Percentiles rank a stretch among this genome's conserved stretches.
These are phyloP conservation scores for Zaprionus bogoriensis DNA, from an alignment of 2,888 invertebrate genomes.

Conservation along the genomic window DNA sequence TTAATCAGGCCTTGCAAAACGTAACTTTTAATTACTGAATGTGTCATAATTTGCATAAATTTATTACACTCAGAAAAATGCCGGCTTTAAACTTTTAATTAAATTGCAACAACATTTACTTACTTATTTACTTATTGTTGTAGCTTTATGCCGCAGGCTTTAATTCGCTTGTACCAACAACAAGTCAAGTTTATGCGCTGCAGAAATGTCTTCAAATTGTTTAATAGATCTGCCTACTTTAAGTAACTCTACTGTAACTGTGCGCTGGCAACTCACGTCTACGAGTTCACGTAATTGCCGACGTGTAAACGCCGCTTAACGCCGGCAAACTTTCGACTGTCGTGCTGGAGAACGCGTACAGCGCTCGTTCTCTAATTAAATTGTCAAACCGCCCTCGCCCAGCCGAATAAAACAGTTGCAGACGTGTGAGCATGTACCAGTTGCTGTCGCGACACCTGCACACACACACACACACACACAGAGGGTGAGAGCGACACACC, in stretches of 20 bases:
- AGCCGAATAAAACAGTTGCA: background rate
- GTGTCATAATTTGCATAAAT: constrained; percentile 69
- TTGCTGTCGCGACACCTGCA: constrained; percentile 33
- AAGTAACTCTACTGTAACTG: background rate
- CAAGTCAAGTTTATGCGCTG: background rate
- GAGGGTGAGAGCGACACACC: background rate
- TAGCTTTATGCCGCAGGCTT: constrained; percentile 16
- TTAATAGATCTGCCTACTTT: background rate
- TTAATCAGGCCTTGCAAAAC: constrained; percentile 20
- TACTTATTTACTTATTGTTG: constrained; percentile 9
- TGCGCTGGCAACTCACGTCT: background rate
- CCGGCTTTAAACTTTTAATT: constrained; percentile 70
- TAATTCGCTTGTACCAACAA: too few relatives aligned
- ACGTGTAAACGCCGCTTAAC: constrained; percentile 23
- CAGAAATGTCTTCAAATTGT: background rate
- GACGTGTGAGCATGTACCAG: constrained; percentile 45
- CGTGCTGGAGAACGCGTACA: constrained; percentile 17
- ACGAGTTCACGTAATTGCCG: constrained; percentile 1
- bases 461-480: constrained; percentile 7
- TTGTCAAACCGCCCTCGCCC: constrained; percentile 50
- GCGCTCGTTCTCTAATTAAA: constrained; percentile 65
- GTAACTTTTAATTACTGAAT: constrained; percentile 58
- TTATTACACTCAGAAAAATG: constrained; percentile 44
- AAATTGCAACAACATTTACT: constrained; percentile 57
- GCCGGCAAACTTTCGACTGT: constrained; percentile 28